Percentiles rank a stretch among this genome's conserved stretches.
Conservation (phyloP, 2,888 invertebrate genomes). For the Conistra vaccinii region DNA sequence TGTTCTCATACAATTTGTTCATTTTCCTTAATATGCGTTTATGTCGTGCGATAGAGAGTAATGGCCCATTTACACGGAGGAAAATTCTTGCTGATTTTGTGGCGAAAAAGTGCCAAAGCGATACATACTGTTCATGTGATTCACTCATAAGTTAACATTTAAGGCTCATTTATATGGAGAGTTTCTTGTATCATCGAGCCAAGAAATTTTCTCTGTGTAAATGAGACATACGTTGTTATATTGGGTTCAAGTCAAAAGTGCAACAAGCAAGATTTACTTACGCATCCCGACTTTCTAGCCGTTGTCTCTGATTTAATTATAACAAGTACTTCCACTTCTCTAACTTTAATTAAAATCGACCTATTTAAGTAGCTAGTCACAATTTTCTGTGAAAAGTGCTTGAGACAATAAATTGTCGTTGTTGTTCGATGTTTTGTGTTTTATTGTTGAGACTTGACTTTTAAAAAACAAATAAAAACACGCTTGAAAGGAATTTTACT, state of each 20-base stretch:
- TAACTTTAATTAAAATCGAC: constrained; percentile 14
- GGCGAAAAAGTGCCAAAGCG: background rate
- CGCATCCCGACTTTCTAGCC: background rate
- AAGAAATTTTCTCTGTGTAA: background rate
- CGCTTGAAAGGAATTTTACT: background rate
- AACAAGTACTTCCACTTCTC: constrained; percentile 3
- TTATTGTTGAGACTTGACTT: constrained; percentile 7
- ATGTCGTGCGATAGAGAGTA: background rate
- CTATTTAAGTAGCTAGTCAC: background rate
- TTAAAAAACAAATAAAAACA: background rate
- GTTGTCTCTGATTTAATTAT: constrained; percentile 6
- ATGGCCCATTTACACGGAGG: background rate
- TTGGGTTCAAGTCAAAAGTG: background rate
- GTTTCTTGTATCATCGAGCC: background rate
- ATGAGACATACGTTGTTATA: background rate
- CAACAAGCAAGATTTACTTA: background rate
- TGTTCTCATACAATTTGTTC: constrained; percentile 32
- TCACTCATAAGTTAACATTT: background rate
- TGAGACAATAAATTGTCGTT: constrained; percentile 13
- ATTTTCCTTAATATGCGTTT: constrained; percentile 10
- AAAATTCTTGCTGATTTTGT: background rate
- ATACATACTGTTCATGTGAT: background rate
- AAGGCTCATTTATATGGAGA: background rate
- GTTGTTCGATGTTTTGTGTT: constrained; percentile 17
- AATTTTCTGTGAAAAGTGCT: constrained; percentile 8